Evolutionary conservation across 2,888 invertebrate genomes (phyloP), one percentile per base, ranked within the genome.

Genomic region (Caenorhabditis sp.): DNA sequence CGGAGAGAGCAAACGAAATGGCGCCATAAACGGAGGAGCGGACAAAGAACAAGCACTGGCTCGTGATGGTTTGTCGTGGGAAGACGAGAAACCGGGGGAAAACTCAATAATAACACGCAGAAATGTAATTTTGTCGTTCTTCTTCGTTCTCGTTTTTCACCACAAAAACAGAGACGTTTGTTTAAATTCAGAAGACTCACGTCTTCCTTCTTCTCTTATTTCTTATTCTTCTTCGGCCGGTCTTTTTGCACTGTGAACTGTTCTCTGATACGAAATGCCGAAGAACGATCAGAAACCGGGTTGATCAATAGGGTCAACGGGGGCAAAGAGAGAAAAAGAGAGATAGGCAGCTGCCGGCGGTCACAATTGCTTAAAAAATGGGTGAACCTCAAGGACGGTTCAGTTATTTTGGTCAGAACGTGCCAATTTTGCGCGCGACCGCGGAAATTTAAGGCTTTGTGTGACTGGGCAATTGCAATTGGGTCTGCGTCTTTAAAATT

Each of bases 201-300:
- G 63, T 53, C 39, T 46, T 27, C 45, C 20, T 15, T 35, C 8
- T 24, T 35, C 8, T 0, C n/a, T 52, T 35, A 43, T 11, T 68
- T n/a, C n/a, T 24, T 48, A 32, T 50, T 37, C 48, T 48, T 37
- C 37, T 26, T 24, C 13, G 15, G 15, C 41, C 8, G 20, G 24
- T 7, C 22, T 24, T 7, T 13, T 11, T 37, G n/a, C 58, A 27
- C 15, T 52, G 35, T 27, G 30, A 20, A 52, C 52, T 15, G 68
- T 68, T 68, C 58, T 68, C 17, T 59, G 66, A 55, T 46, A 55
- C 46, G 45, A n/a, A n/a, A n/a, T n/a, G 55, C 46, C 66, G 50
- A 50, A 66, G 66, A 66, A 58, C 66, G 58, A 56, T 50, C 66
- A 66, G 37, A 41, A 26, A 52, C 20, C 45, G 15, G 35, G 52